A percentile compares a stretch with the other conserved stretches of the same genome.
Evolutionary conservation across 2,113 vertebrate genomes (phyloP).

Genomic region (Emydocephalus ijimae): DNA sequence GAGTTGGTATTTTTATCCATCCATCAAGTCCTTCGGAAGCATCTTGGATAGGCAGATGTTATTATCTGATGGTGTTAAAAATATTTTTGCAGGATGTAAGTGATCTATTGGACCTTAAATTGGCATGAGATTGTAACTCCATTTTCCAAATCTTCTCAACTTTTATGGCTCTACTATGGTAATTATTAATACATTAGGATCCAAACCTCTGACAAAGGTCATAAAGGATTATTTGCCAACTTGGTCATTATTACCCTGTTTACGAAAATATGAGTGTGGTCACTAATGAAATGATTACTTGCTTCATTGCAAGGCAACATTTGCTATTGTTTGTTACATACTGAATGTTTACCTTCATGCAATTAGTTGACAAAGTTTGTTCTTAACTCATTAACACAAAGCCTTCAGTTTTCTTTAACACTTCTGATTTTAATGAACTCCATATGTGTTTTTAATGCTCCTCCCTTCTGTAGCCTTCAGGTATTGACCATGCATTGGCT

Average conservation of each 20-base stretch:
- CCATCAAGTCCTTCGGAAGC: neutral
- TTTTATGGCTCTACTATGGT: neutral
- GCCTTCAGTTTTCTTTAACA: neutral
- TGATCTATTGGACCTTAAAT: neutral
- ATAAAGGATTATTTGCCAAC: neutral
- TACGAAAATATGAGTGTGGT: neutral
- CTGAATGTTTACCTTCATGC: neutral
- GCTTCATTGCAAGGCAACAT: neutral
- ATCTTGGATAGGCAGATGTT: neutral
- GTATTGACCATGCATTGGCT: neutral
- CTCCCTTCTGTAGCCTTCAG: neutral
- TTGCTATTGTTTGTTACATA: neutral
- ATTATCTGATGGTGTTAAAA: neutral
- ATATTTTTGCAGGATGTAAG: neutral
- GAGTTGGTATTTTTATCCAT: neutral
- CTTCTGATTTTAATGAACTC: neutral
- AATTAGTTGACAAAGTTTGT: neutral
- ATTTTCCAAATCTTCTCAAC: neutral
- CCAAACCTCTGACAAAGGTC: neutral
- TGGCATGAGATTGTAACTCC: neutral
- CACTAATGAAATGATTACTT: neutral
- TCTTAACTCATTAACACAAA: too few species aligned
- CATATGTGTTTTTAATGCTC: neutral
- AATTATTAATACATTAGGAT: neutral
- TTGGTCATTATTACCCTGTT: neutral